Evolutionary conservation across 2,113 vertebrate species (phyloP), one percentile per base, ranked within the genome.

Genomic region (Stictonetta naevosa): DNA sequence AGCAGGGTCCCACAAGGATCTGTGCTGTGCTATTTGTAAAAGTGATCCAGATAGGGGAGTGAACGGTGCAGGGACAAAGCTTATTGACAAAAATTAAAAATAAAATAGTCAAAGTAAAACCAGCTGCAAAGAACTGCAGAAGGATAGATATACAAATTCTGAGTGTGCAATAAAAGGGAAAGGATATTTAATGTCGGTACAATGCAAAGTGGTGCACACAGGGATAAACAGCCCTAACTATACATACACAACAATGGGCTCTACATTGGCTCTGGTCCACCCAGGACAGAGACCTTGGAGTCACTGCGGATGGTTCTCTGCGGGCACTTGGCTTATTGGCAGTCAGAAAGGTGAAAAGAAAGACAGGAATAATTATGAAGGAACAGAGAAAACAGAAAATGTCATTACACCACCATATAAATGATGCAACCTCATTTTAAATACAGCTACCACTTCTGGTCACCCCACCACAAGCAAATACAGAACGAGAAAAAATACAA

Each of bases 281-380:
- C n/a, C 22, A 55, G 64, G 59, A 77, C 88, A 93, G 76, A 84
- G 56, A 92, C 83, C 64, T 60, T 71, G 83, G 31, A 93, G 86
- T 68, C 64, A 74, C 60, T 88, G 72, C 1, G 1, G 53, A 14
- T 76, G 92, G 79, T 31, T 48, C 50, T 72, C 79, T 64, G 33
- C 44, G 40, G 53, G 44, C 84, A 82, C 38, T 3, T 87, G 71
- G 33, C 29, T 92, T 67, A 88, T 85, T 9, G 78, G 81, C 55
- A 85, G 55, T 69, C 44, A 93, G 62, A 88, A 96, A 83, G 55
- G 44, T 50, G 93, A 90, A 86, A 16, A 85, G 50, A 93, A 90
- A 83, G 50, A 36, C 21, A 64, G 76, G n/a, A 71, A 17, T 34
- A 80, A 62, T 90, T 66, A 77, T 5, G 50, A 81, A 62, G 72